phyloP scores from a whole-genome alignment of 2,888 invertebrate species.

The Ichneumoninae sp. region DNA sequence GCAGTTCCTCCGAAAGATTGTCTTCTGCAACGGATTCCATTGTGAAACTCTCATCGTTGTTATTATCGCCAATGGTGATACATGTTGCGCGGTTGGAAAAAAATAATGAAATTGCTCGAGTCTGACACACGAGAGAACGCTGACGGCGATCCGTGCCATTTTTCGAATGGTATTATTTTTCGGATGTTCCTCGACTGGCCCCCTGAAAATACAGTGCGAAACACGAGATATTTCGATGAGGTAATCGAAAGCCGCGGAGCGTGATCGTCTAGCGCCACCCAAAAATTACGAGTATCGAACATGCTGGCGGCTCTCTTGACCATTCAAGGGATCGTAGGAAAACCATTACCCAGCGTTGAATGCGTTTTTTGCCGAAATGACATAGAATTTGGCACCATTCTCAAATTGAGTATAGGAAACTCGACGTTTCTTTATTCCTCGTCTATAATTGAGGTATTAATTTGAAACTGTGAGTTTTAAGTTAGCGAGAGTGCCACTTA shows the following conservation, averaged over 20 bases:
- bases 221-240: conserved; percentile 20
- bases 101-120: conserved; percentile 10
- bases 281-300: conserved; percentile 51
- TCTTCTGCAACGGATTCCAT: conserved; percentile 33
- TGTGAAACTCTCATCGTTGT: conserved; percentile 37
- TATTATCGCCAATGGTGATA: conserved; percentile 2
- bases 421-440: conserved; percentile 1
- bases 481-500: conserved; percentile 66
- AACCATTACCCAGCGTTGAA: conserved; percentile 63
- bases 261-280: conserved; percentile 27
- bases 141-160: conserved; percentile 1
- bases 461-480: conserved; percentile 72
- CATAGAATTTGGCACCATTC: conserved; percentile 72
- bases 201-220: conserved; percentile 33
- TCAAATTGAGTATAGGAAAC: conserved; percentile 65
- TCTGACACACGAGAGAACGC: conserved; percentile 21
- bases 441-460: conserved; percentile 75
- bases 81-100: conserved; percentile 9
- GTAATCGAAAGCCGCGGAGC: conserved; percentile 44
- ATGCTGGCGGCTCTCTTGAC: conserved; percentile 37
- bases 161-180: conserved; percentile 30
- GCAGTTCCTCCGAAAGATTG: neutral
- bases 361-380: conserved; percentile 75
- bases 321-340: conserved; percentile 52
- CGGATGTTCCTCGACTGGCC: conserved; percentile 26